Base-by-base conservation (phyloP, 2,888 invertebrate genomes). In the Rotaria socialis region DNA sequence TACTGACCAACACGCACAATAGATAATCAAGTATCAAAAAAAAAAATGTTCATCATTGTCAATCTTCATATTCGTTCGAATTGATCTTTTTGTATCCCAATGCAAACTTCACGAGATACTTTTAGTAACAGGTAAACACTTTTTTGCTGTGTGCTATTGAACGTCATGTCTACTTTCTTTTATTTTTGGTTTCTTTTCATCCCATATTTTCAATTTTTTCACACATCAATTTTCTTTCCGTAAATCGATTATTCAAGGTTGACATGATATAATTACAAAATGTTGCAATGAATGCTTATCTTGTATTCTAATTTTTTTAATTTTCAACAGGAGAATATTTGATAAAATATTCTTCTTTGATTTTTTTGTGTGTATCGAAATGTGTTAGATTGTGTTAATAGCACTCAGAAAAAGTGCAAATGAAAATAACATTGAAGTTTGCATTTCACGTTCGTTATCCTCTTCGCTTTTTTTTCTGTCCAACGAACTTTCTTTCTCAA, bases 331-430 rank as follows among this genome's bases (percentile, higher is more conserved):
- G 35, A 19, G 27, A 67, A 27, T 67, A 67, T 35, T 35, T 67
- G 14, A 67, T 67, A 35, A 27, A 35, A 27, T 67, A 11, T 35
- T 52, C 3, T 19, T 41, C 67, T 67, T 67, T 67, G 67, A 67
- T 67, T 67, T 60, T 60, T 3, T 27, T 16, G 24, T 35, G 35
- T 27, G 19, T 67, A 67, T 67, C 4, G 67, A 35, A 67, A 67
- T 19, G 67, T 19, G 35, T 41, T 67, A 67, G 67, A 67, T 67
- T 67, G 67, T 67, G 67, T 67, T 67, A 67, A 67, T 67, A 67
- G 67, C 67, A 67, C 67, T 67, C 67, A 67, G 67, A 67, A 27
- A 56, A 67, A 67, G 67, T 67, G 67, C 67, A 67, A 67, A 67
- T 67, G 67, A 67, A 67, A 67, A 67, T 35, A 67, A 67, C 67